These are phyloP conservation scores for Puma concolor DNA, from an alignment of 2,113 vertebrate genomes.

Conservation along the genomic window DNA sequence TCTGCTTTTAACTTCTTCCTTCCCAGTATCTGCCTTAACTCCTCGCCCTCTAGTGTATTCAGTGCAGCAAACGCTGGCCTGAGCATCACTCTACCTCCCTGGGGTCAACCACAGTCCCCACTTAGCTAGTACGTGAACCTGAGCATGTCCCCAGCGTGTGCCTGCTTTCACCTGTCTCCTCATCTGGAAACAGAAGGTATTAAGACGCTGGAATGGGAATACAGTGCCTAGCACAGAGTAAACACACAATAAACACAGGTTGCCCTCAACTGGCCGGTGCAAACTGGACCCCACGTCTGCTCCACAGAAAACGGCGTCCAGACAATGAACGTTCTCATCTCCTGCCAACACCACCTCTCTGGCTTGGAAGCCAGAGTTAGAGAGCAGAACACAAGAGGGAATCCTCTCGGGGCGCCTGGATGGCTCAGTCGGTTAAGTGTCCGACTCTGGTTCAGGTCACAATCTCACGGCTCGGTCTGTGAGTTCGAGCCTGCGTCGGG, in stretches of 20 bases:
- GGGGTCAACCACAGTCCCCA: neutral
- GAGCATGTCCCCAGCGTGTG: neutral
- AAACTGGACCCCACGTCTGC: no score
- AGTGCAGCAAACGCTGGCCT: neutral
- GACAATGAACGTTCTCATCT: neutral
- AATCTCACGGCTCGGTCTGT: no score
- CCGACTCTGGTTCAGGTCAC: no score
- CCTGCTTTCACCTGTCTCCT: neutral
- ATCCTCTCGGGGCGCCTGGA: neutral
- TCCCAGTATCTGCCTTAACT: neutral
- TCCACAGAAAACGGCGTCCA: neutral
- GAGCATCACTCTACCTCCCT: neutral
- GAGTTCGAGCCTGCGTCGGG: no score
- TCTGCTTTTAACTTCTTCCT: neutral
- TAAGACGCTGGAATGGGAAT: neutral
- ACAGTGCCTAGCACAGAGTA: neutral
- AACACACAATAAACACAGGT: neutral
- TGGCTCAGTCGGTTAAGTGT: no score
- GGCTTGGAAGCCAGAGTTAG: neutral
- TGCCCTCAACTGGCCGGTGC: neutral
- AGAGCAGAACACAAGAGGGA: neutral
- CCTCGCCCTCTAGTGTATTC: neutral
- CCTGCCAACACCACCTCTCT: neutral
- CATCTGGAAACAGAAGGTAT: rapidly evolving
- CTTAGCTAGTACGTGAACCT: neutral